phyloP scores from a whole-genome alignment of 2,797 vertebrate genomes.

The Scarus forsteni region DNA sequence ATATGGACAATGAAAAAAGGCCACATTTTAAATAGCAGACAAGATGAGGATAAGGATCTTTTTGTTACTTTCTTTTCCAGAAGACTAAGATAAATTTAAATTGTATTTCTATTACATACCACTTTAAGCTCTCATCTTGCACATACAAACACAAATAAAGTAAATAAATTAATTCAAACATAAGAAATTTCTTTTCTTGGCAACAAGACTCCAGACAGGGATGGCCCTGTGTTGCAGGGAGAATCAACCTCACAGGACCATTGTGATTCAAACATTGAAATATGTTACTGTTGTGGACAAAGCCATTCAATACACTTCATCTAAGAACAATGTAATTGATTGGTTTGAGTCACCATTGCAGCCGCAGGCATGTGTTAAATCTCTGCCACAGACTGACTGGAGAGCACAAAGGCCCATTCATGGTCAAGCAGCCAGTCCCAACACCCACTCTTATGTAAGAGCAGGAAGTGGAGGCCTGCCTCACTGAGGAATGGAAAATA shows the following conservation, averaged over 20 bases:
- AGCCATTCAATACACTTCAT: constrained; percentile 43
- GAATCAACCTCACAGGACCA: constrained; percentile 30
- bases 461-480: constrained; percentile 48
- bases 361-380: constrained; percentile 46
- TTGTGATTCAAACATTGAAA: constrained; percentile 26
- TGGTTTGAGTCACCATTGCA: constrained; percentile 25
- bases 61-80: constrained; percentile 1
- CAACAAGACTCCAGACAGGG: constrained; percentile 4
- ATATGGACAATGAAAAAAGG: too few species aligned
- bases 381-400: constrained; percentile 34
- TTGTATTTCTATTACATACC: too few species aligned
- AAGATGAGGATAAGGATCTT: too few species aligned
- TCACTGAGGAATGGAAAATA: constrained; percentile 44
- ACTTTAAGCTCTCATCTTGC: too few species aligned
- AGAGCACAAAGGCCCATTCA: constrained; percentile 69
- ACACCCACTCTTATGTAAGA: constrained; percentile 49
- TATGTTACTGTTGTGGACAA: constrained; percentile 31
- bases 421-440: constrained; percentile 50
- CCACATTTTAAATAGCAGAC: too few species aligned
- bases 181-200: constrained; percentile 11
- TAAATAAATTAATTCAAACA: constrained; percentile 26
- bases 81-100: background rate
- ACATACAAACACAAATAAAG: too few species aligned
- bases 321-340: constrained; percentile 53
- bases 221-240: constrained; percentile 12